Evolutionary conservation across 1,140 invertebrate genomes (phyloP).

Genomic region (Drosophila littoralis): DNA sequence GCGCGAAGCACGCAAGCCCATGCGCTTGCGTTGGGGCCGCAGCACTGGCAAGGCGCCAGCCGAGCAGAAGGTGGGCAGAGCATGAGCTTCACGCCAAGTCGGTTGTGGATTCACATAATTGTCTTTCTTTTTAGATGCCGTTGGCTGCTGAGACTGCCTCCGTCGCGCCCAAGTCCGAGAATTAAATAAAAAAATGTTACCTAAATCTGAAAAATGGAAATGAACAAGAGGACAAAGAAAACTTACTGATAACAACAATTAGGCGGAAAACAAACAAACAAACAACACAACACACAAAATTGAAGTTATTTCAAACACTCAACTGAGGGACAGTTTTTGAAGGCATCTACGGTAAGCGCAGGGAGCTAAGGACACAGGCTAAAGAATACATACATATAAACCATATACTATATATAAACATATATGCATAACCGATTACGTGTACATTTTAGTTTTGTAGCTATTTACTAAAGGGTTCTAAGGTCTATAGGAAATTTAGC

Average conservation of each 20-base stretch:
- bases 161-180: constrained; percentile 53
- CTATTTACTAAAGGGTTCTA: constrained; percentile 10
- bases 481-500: constrained; percentile 7
- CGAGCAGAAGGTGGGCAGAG: constrained; percentile 47
- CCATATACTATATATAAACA: constrained; percentile 34
- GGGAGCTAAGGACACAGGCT: constrained; percentile 46
- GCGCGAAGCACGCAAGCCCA: constrained; percentile 72
- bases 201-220: constrained; percentile 9
- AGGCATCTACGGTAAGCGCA: constrained; percentile 49
- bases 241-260: constrained; percentile 8
- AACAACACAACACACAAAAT: constrained; percentile 36
- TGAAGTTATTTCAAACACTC: constrained; percentile 20
- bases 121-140: not conserved
- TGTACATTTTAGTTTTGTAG: constrained; percentile 38
- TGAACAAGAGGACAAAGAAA: constrained; percentile 29
- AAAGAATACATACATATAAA: constrained; percentile 58
- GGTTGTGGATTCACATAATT: not conserved
- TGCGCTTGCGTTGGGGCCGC: constrained; percentile 80
- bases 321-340: constrained; percentile 46
- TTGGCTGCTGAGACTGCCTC: constrained; percentile 44
- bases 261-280: constrained; percentile 24
- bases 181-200: constrained; percentile 42
- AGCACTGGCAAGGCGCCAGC: constrained; percentile 71
- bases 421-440: constrained; percentile 49
- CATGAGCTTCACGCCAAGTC: no score